A percentile compares a stretch with the other conserved stretches of the same genome.
phyloP scores from a whole-genome alignment of 2,113 vertebrate species.

The Acrocephalus kingi region DNA sequence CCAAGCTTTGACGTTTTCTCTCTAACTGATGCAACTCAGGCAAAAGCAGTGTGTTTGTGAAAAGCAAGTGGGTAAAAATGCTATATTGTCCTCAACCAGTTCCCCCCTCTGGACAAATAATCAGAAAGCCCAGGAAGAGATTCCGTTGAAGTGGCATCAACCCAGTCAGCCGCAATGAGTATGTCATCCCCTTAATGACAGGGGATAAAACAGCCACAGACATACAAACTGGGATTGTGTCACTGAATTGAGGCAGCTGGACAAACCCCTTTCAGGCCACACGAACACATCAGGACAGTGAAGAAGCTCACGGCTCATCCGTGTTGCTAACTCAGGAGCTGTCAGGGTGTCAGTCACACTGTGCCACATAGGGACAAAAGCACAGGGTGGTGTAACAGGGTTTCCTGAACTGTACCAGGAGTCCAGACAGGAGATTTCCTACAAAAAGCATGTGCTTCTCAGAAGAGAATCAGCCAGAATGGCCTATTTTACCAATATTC shows the following conservation, averaged over 20 bases:
- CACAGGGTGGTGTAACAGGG: background rate
- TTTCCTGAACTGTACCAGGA: background rate
- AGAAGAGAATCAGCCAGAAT: background rate
- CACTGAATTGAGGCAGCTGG: background rate
- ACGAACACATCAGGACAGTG: background rate
- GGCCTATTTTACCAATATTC: background rate
- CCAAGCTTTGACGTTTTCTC: background rate
- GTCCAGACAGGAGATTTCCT: background rate
- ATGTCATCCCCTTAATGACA: background rate
- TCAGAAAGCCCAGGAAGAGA: background rate
- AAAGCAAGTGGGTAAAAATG: background rate
- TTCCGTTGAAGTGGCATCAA: background rate
- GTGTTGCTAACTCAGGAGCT: background rate
- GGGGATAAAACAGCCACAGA: background rate
- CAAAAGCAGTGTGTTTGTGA: background rate
- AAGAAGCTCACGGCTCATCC: background rate
- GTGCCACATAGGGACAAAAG: rapidly evolving
- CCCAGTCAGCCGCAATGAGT: background rate
- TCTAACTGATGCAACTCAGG: background rate
- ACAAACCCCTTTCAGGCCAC: background rate
- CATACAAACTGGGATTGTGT: background rate
- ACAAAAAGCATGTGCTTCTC: background rate
- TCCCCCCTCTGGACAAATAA: background rate
- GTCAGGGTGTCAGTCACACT: background rate
- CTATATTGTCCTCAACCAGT: background rate